phyloP scores from a whole-genome alignment of 2,113 vertebrate genomes.

The Tympanuchus pallidicinctus region DNA sequence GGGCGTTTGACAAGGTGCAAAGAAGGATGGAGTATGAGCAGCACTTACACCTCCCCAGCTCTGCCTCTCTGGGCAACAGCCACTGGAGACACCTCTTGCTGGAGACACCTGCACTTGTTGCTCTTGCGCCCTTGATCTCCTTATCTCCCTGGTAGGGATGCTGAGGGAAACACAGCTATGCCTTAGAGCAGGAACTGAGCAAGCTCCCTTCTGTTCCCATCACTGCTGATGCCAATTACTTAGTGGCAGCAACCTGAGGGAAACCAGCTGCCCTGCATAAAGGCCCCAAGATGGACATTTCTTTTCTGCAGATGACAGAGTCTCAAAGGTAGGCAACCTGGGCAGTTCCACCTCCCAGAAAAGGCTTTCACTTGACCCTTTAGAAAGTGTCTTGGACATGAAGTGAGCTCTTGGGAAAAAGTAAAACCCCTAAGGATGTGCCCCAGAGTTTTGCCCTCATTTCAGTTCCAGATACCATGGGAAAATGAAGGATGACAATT shows the following conservation, averaged over 20 bases:
- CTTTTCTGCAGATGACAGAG: neutral
- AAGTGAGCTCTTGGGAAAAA: neutral
- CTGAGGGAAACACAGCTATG: no score
- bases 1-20: constrained; percentile 50
- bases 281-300: neutral
- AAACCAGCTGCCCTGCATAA: neutral
- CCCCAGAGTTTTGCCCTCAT: neutral
- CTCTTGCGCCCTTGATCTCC: neutral
- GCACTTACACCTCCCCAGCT: neutral
- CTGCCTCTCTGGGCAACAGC: neutral
- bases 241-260: neutral
- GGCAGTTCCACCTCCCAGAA: neutral
- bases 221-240: neutral
- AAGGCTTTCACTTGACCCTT: neutral
- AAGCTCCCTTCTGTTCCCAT: neutral
- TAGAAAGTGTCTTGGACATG: neutral
- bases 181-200: neutral
- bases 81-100: neutral
- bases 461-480: neutral
- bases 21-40: constrained; percentile 46
- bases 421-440: neutral
- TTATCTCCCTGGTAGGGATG: neutral
- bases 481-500: neutral
- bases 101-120: neutral
- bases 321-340: neutral